Evolutionary conservation across 2,113 vertebrate genomes (phyloP), one percentile per base, ranked within the genome.

Genomic region (Chrysemys picta): DNA sequence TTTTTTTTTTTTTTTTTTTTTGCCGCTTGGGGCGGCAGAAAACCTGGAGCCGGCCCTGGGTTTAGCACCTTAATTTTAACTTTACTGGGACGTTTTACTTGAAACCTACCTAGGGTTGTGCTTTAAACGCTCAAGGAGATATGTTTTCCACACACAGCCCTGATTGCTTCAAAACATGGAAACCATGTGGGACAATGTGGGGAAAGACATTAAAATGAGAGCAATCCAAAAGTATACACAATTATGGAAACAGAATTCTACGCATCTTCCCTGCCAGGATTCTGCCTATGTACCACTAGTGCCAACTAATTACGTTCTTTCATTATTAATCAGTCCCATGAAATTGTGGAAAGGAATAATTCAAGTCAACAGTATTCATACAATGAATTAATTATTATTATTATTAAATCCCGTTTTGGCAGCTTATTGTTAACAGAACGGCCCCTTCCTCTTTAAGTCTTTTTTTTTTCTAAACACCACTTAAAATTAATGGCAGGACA

Each of bases 391-490:
- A 16, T 50, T 16, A 50, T 50, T 50, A 62, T 80, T 92, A 12
- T 80, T 84, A 96, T 93, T 90, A 96, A 93, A 93, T 91, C 90
- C 91, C 87, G 76, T 86, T 88, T 93, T 88, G 93, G 85, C 86
- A 78, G 50, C 0, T 0, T 88, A 59, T 85, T 87, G 89, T 91
- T 97, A 3, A 0, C 65, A 85, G 96, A 96, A 91, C 94, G 54
- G 92, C 91, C 94, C 93, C 81, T 84, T 81, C 80, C 94, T 97
- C 96, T 95, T 95, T 95, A 94, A 89, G 52, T 81, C 80, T 94
- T 93, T 86, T 95, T 22, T 53, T 19, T 53, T 53, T 53, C 21
- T 8, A 76, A 96, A 65, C 19, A 25, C 35, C 53, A 22, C 95
- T 96, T 94, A 90, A 94, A 95, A 96, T 76, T 49, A 88, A 91